These are phyloP conservation scores for Andrena haemorrhoa DNA, from an alignment of 2,888 invertebrate species.

Conservation along the genomic window DNA sequence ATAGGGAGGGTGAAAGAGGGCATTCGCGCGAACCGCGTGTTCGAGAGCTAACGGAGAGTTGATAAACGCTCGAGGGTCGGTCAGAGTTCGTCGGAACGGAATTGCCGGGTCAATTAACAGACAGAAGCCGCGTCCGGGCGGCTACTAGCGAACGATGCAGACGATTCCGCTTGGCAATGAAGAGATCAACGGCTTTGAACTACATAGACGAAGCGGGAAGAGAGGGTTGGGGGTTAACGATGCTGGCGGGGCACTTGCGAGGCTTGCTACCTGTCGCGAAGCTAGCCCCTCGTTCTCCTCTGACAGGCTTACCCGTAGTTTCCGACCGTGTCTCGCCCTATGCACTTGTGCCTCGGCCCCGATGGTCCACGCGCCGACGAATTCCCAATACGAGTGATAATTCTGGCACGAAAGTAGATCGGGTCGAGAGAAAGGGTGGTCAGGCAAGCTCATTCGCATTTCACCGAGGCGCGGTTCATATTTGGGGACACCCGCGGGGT, in stretches of 20 bases:
- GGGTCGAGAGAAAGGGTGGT: too few species aligned
- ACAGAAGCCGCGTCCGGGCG: slow-evolving; percentile 32
- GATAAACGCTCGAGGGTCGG: slow-evolving; percentile 21
- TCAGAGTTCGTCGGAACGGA: slow-evolving; percentile 26
- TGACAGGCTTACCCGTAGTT: slow-evolving; percentile 34
- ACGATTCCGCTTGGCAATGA: slow-evolving; percentile 31
- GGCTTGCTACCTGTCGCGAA: slow-evolving; percentile 68
- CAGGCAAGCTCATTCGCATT: too few species aligned
- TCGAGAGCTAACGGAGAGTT: not conserved
- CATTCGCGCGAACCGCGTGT: not conserved
- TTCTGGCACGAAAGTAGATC: not conserved
- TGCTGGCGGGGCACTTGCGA: slow-evolving; percentile 67
- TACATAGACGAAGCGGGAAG: not conserved
- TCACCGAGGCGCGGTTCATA: too few species aligned
- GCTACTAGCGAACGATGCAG: slow-evolving; percentile 15
- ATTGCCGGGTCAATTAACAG: slow-evolving; percentile 55
- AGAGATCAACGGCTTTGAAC: slow-evolving; percentile 46
- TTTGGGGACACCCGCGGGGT: too few species aligned
- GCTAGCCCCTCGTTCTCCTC: not conserved
- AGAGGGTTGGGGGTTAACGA: not conserved
- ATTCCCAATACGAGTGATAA: not conserved
- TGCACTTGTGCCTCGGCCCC: not conserved
- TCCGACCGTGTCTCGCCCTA: slow-evolving; percentile 6
- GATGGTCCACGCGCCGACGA: not conserved
- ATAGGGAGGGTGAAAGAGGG: not conserved